Percentiles rank a stretch among this genome's conserved stretches.
phyloP scores from a whole-genome alignment of 1,140 invertebrate genomes.

The Parasteatoda tepidariorum region DNA sequence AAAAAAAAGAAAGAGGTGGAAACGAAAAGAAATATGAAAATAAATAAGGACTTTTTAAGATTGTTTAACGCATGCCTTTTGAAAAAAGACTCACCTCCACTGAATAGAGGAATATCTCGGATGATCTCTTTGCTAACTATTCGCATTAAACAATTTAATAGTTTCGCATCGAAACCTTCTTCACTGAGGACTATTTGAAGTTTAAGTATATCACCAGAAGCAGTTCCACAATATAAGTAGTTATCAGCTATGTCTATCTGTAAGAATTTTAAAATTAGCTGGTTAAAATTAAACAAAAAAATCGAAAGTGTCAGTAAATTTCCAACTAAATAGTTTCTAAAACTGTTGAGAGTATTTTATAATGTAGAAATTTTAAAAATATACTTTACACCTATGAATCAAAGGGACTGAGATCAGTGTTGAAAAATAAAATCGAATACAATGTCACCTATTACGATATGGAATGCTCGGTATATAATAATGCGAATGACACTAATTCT shows the following conservation, averaged over 20 bases:
- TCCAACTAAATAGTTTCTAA: not conserved
- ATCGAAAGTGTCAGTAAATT: not conserved
- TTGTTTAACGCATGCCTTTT: too few species aligned
- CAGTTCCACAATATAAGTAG: constrained; percentile 85
- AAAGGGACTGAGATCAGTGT: not conserved
- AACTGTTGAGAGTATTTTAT: too few species aligned
- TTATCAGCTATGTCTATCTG: constrained; percentile 75
- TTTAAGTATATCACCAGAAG: constrained; percentile 78
- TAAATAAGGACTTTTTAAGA: too few species aligned
- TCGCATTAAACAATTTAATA: constrained; percentile 23
- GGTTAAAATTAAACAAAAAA: too few species aligned
- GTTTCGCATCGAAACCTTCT: constrained; percentile 17
- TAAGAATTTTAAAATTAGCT: too few species aligned
- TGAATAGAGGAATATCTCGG: constrained; percentile 32
- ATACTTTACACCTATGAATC: not conserved
- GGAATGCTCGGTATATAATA: not conserved
- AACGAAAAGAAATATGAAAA: too few species aligned
- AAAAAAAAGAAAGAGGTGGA: too few species aligned
- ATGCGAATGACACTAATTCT: not conserved
- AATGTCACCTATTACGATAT: not conserved
- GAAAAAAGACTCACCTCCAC: constrained; percentile 47
- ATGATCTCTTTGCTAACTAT: constrained; percentile 37
- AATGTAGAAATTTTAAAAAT: not conserved
- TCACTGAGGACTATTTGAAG: constrained; percentile 64
- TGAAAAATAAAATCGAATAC: not conserved